Conservation (phyloP, 2,888 invertebrate species). For the Isotomurus palustris region DNA sequence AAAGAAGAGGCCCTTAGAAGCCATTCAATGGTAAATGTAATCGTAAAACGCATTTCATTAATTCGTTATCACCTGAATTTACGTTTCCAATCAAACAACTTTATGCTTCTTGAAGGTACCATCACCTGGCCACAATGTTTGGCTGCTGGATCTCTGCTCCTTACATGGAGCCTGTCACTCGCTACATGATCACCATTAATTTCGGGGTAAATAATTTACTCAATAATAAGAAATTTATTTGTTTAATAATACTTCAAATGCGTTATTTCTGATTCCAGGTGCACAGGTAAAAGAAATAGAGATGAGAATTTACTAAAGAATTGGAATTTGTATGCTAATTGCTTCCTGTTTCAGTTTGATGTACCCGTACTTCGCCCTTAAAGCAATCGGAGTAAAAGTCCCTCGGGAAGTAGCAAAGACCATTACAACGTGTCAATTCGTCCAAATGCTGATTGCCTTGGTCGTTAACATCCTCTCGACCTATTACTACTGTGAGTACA, state of each 20-base stretch:
- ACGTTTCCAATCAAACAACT: neutral
- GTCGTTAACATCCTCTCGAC: neutral
- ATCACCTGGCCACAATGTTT: neutral
- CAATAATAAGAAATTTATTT: no score
- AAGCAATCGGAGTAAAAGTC: neutral
- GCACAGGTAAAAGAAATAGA: no score
- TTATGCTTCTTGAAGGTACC: neutral
- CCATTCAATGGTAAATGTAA: neutral
- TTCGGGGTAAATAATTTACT: no score
- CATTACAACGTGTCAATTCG: neutral
- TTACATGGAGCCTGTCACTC: neutral
- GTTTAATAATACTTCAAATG: no score
- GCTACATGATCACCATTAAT: neutral
- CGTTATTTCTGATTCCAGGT: no score
- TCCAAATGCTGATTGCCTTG: neutral
- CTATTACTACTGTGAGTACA: no score
- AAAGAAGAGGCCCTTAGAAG: neutral
- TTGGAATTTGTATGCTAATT: no score
- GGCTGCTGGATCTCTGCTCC: neutral
- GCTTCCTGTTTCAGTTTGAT: neutral
- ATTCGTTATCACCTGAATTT: neutral
- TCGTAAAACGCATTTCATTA: no score
- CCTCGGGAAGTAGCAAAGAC: neutral
- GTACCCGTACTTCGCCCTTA: neutral
- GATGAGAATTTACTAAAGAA: no score